A percentile compares a stretch with the other conserved stretches of the same genome.
These are phyloP conservation scores for Siderastrea radians DNA, from an alignment of 92 coral and sea anemone species.

Conservation along the genomic window DNA sequence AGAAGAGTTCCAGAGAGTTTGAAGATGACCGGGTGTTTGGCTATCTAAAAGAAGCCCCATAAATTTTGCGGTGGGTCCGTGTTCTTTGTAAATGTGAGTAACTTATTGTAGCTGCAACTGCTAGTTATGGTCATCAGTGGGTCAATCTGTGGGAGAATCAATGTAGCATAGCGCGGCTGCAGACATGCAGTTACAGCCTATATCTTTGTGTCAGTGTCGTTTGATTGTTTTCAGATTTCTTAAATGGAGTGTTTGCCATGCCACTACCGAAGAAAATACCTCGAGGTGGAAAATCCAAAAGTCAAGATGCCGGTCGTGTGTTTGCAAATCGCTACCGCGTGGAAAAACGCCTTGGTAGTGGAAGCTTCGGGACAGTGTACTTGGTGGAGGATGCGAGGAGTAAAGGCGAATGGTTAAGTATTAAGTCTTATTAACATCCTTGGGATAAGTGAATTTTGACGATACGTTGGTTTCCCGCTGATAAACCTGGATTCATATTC, in stretches of 20 bases:
- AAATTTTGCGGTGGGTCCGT: background rate
- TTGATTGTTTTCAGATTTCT: slow-evolving; percentile 6
- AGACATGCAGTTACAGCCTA: background rate
- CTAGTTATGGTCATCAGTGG: background rate
- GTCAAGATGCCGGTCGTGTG: slow-evolving; percentile 82
- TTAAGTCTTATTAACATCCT: background rate
- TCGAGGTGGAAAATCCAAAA: slow-evolving; percentile 73
- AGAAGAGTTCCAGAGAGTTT: too few species aligned
- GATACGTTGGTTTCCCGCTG: background rate
- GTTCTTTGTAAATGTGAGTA: slow-evolving; percentile 3
- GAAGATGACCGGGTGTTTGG: slow-evolving; percentile 40
- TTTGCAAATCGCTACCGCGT: slow-evolving; percentile 91
- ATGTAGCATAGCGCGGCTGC: background rate
- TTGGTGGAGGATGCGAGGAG: slow-evolving; percentile 86
- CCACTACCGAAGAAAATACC: slow-evolving; percentile 97
- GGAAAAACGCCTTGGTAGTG: slow-evolving; percentile 87
- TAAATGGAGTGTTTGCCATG: slow-evolving; percentile 65
- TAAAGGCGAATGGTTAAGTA: slow-evolving; percentile 76
- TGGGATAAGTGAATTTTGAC: background rate
- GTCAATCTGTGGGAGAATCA: background rate
- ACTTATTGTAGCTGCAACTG: background rate
- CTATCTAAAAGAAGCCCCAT: background rate
- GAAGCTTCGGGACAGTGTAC: slow-evolving; percentile 95
- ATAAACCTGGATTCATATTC: background rate
- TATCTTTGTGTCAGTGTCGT: background rate